Base-by-base conservation (phyloP, 2,888 invertebrate species). In the Cyclophora albipunctata region DNA sequence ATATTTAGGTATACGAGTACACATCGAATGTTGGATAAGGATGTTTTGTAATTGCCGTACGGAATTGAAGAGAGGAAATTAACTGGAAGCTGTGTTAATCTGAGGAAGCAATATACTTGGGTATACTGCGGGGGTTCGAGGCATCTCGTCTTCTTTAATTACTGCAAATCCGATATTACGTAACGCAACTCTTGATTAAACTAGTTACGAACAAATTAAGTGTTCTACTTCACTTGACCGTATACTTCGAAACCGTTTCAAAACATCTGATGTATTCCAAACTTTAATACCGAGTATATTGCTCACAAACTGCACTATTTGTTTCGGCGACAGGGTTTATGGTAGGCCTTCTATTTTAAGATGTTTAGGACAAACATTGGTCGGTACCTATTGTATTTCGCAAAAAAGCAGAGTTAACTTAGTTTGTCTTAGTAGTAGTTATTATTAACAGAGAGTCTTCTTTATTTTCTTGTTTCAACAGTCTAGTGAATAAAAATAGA, bases 41-140 rank as follows among this genome's bases (percentile, higher is more conserved):
- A 64, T 66, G 61, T 70, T 74, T 67, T 63, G 62, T 60, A 69
- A 72, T 65, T 64, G 62, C 62, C 57, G 58, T 55, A 59, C 62
- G 66, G 70, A 70, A 69, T 73, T 66, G 67, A 73, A 73, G 56
- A 65, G 69, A 69, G 83, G 79, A 83, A 82, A 81, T 83, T 69
- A 78, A 75, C 73, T 74, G 72, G 77, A 75, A 74, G 71, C 67
- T 60, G 50, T 68, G 74, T 71, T 80, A 81, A 81, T 81, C 72
- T 72, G 62, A 75, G 78, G 78, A 78, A 78, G 81, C 72, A 80
- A 80, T 79, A 74, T 51, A 54, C 34, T 45, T 54, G 49, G 44
- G 47, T 34, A 42, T 72, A 74, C 71, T 59, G 62, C 59, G 58
- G 62, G 57, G 58, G 57, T 60, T 61, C 59, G 70, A 64, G 51